Evolutionary conservation across 1,140 invertebrate genomes (phyloP).

Genomic region (Saxidomus purpurata): DNA sequence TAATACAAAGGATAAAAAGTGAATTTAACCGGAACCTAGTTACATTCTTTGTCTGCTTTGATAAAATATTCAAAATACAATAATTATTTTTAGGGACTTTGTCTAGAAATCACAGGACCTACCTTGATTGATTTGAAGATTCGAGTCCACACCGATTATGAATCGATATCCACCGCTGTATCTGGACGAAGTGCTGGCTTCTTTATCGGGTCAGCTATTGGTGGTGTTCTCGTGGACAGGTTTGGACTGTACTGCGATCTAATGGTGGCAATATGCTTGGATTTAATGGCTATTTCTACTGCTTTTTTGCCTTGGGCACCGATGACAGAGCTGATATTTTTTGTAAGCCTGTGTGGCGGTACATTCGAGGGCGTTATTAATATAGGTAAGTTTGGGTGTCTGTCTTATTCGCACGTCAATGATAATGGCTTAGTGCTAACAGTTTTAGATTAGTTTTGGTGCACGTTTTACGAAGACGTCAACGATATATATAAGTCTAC

Average conservation of each 20-base stretch:
- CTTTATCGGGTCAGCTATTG: constrained; percentile 71
- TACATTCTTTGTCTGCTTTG: too few species aligned
- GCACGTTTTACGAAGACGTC: too few species aligned
- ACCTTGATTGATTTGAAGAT: constrained; percentile 72
- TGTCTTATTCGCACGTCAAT: too few species aligned
- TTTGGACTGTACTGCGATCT: constrained; percentile 69
- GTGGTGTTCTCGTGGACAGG: constrained; percentile 68
- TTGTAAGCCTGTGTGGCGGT: constrained; percentile 67
- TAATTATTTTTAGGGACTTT: constrained; percentile 76
- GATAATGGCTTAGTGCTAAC: too few species aligned
- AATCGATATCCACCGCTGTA: constrained; percentile 68
- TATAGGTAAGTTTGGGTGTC: constrained; percentile 75
- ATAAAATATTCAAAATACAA: too few species aligned
- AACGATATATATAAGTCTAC: too few species aligned
- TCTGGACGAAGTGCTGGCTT: constrained; percentile 73
- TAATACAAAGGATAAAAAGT: too few species aligned
- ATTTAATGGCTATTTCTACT: constrained; percentile 54
- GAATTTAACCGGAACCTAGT: too few species aligned
- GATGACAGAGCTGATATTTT: constrained; percentile 60
- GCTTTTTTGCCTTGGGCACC: constrained; percentile 59
- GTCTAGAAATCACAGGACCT: constrained; percentile 73
- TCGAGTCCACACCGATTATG: constrained; percentile 58
- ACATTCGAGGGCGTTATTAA: constrained; percentile 76
- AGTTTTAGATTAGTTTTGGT: too few species aligned
- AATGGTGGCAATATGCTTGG: constrained; percentile 70